These are phyloP conservation scores for Papilio machaon DNA, from an alignment of 1,140 invertebrate species.

Conservation along the genomic window DNA sequence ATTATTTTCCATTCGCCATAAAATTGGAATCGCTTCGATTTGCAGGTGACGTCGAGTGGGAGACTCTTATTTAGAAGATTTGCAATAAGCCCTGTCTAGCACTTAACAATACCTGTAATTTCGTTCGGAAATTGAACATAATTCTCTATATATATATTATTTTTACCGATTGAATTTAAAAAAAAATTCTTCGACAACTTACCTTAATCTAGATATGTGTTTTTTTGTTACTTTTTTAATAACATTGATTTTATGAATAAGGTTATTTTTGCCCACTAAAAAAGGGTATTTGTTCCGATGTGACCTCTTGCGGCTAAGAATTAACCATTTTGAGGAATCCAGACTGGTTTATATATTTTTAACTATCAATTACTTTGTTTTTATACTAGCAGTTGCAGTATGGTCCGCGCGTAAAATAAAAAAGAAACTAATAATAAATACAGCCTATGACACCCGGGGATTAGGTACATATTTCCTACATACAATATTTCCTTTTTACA, in stretches of 20 bases:
- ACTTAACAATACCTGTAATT: conserved; percentile 25
- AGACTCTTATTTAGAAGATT: conserved; percentile 21
- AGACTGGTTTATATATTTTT: too few relatives aligned
- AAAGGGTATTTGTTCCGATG: too few relatives aligned
- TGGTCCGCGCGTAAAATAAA: too few relatives aligned
- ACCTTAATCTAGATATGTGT: background rate
- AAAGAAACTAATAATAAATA: too few relatives aligned
- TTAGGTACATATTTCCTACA: too few relatives aligned
- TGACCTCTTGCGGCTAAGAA: too few relatives aligned
- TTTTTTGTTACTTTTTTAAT: background rate
- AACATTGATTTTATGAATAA: background rate
- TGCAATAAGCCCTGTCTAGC: conserved; percentile 10
- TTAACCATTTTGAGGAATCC: too few relatives aligned
- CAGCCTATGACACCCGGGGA: too few relatives aligned
- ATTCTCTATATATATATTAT: background rate
- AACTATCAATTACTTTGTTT: too few relatives aligned
- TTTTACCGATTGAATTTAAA: background rate
- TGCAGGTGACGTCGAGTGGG: conserved; percentile 25
- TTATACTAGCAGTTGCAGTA: too few relatives aligned
- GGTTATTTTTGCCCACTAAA: background rate
- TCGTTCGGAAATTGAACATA: background rate
- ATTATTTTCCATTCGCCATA: conserved; percentile 30
- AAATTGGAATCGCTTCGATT: conserved; percentile 28
- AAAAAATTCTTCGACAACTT: background rate
- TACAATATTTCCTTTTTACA: too few relatives aligned